Percentiles rank a stretch among this genome's conserved stretches.
Conservation (phyloP, 1,140 invertebrate genomes). For the Trachelipus rathkii region DNA sequence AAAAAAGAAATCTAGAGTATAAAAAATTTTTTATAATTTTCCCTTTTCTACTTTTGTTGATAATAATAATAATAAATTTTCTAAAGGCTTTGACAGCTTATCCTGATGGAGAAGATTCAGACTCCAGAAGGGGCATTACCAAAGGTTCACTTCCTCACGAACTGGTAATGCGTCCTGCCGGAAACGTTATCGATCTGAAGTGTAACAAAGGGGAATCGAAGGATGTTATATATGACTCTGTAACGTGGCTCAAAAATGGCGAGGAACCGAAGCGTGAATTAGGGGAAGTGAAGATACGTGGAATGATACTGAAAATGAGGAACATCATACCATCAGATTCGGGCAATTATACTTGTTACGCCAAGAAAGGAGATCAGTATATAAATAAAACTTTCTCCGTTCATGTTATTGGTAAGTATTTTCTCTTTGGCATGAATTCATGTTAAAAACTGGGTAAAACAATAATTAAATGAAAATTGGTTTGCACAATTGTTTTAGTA, state of each 20-base stretch:
- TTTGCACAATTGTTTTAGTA: too few species aligned
- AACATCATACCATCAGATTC: constrained; percentile 61
- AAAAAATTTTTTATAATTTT: too few species aligned
- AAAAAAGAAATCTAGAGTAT: too few species aligned
- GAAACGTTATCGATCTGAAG: constrained; percentile 60
- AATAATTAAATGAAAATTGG: too few species aligned
- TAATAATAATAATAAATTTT: too few species aligned
- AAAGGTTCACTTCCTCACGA: neutral
- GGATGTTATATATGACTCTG: constrained; percentile 43
- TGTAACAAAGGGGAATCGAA: constrained; percentile 58
- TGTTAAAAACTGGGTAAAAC: neutral
- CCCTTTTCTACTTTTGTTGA: too few species aligned
- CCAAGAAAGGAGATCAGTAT: constrained; percentile 72
- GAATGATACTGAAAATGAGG: constrained; percentile 67
- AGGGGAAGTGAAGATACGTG: constrained; percentile 59
- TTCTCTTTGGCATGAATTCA: neutral
- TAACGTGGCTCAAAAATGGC: constrained; percentile 52
- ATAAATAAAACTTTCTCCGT: constrained; percentile 69
- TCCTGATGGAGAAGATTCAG: neutral
- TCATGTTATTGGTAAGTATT: constrained; percentile 54
- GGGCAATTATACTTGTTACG: constrained; percentile 79
- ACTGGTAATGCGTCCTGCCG: constrained; percentile 55
- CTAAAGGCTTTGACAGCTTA: neutral
- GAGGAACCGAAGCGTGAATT: constrained; percentile 58
- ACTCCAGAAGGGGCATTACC: too few species aligned